Evolutionary conservation across 2,797 vertebrate genomes (phyloP), one percentile per base, ranked within the genome.

Genomic region (Pantherophis alleghaniensis): DNA sequence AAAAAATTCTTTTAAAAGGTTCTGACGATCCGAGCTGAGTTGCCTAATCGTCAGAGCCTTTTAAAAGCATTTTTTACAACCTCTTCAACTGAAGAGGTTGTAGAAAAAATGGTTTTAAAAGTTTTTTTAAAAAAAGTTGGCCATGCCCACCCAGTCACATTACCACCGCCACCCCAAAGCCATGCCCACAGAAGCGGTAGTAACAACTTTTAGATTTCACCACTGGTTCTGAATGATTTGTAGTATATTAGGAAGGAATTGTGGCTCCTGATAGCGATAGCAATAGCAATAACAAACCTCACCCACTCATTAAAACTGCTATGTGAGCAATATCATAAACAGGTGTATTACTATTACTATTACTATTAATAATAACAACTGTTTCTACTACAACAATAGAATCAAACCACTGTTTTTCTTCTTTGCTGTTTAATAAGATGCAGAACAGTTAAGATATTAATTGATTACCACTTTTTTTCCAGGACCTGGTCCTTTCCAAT

Each of bases 401-500:
- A 37, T 74, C 26, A 32, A 74, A 32, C n/a, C 6, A 74, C 20
- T 22, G 9, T 83, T 83, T 47, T 47, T 4, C 20, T 83, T 83
- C 20, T 47, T 83, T 83, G 4, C 10, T 83, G 37, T 83, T 83
- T 47, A 83, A 83, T 83, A 83, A 83, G 37, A 47, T 24, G 37
- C 20, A 83, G 37, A 86, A 90, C 37, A 83, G 42, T 47, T 83
- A 79, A 89, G 14, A 60, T 0, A 60, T 91, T 92, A 92, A 3
- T 92, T 92, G 92, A 63, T 94, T 92, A 96, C 37, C 86, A 88
- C 96, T 97, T 96, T n/a, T 97, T 95, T 96, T 96, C 91, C 97
- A 98, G 98, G 96, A 28, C 94, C 96, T 92, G 92, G 95, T 96
- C 95, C 97, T 91, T 98, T 98, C 93, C 93, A 95, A 90, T 98